Percentiles rank a stretch among this genome's conserved stretches.
These are phyloP conservation scores for Anguilla megastoma DNA, from an alignment of 2,797 vertebrate genomes.

Conservation along the genomic window DNA sequence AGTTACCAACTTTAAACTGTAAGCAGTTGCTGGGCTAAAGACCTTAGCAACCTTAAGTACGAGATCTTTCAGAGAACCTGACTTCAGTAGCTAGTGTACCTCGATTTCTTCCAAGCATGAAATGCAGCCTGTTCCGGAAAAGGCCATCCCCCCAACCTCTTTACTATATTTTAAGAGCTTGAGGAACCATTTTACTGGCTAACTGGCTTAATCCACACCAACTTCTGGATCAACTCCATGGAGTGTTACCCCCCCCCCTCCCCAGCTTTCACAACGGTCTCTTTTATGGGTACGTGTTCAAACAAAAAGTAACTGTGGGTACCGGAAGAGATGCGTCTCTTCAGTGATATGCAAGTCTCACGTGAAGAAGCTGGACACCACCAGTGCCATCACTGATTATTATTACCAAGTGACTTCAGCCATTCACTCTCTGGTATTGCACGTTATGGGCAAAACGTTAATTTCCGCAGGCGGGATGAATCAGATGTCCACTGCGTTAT, in stretches of 20 bases:
- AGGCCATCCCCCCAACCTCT: background rate
- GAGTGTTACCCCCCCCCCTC: no score
- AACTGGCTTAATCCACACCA: background rate
- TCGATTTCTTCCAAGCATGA: background rate
- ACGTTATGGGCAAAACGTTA: background rate
- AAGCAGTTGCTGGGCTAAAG: background rate
- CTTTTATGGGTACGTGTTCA: background rate
- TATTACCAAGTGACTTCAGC: background rate
- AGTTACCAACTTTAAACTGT: background rate
- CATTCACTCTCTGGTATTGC: background rate
- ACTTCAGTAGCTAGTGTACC: background rate
- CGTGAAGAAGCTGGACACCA: background rate
- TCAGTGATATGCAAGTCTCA: background rate
- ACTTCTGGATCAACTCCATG: background rate
- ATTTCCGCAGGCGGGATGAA: background rate
- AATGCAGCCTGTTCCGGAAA: background rate
- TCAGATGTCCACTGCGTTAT: background rate
- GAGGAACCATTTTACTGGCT: background rate
- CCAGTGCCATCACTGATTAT: background rate
- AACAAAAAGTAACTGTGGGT: background rate
- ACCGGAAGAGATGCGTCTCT: background rate
- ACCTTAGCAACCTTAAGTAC: background rate
- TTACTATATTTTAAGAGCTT: background rate
- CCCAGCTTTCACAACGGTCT: background rate
- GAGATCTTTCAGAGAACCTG: background rate